These are phyloP conservation scores for Polyommatus iphigenia DNA, from an alignment of 2,888 invertebrate genomes.

Conservation along the genomic window DNA sequence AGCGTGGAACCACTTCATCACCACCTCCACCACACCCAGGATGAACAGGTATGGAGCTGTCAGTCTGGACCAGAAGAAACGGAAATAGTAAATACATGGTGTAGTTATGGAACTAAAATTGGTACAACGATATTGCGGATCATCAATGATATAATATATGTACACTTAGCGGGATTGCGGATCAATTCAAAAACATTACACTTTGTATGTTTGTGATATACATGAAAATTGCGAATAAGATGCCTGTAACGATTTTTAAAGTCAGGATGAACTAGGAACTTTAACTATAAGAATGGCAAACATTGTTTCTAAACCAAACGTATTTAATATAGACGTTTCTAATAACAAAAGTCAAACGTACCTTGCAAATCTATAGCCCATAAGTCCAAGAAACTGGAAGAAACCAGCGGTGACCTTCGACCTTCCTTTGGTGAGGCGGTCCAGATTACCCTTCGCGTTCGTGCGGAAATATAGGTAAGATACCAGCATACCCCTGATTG, in stretches of 20 bases:
- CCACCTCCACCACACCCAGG: slow-evolving; percentile 89
- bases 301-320: no score
- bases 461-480: slow-evolving; percentile 92
- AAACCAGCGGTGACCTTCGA: slow-evolving; percentile 82
- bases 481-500: slow-evolving; percentile 86
- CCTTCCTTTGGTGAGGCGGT: slow-evolving; percentile 82
- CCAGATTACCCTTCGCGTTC: slow-evolving; percentile 86
- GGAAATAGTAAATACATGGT: background rate
- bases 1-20: slow-evolving; percentile 92
- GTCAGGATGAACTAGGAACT: no score
- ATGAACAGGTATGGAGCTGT: slow-evolving; percentile 92
- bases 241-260: background rate
- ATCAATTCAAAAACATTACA: no score
- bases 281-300: no score
- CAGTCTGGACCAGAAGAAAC: slow-evolving; percentile 70
- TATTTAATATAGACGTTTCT: background rate
- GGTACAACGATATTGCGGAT: background rate
- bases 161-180: no score
- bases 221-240: no score
- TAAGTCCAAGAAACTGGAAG: slow-evolving; percentile 87
- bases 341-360: slow-evolving; percentile 48
- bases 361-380: slow-evolving; percentile 89
- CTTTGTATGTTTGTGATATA: no score
- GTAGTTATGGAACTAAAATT: background rate
- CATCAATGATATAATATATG: no score